These are phyloP conservation scores for Bos javanicus DNA, from an alignment of 2,113 vertebrate species.

Conservation along the genomic window DNA sequence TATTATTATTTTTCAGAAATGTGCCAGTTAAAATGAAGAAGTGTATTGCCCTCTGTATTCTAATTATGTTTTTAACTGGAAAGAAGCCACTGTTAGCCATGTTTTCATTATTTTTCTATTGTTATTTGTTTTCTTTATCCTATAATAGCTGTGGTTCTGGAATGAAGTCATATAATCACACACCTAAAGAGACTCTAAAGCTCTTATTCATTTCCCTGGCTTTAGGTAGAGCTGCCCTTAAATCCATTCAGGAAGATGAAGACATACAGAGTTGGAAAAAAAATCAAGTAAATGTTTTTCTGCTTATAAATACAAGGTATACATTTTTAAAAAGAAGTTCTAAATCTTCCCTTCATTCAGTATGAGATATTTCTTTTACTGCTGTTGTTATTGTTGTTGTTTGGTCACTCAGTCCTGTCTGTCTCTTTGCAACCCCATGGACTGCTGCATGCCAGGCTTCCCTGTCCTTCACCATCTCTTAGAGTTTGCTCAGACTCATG, in stretches of 20 bases:
- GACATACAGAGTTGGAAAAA: not conserved
- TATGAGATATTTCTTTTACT: not conserved
- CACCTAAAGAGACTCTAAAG: not conserved
- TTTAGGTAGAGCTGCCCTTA: not conserved
- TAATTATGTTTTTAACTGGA: conserved; percentile 42
- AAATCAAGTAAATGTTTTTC: not conserved
- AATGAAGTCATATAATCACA: not conserved
- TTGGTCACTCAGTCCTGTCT: not conserved
- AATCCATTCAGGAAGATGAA: not conserved
- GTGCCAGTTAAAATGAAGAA: conserved; percentile 34
- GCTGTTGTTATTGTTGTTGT: not conserved
- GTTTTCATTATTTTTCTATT: conserved; percentile 10
- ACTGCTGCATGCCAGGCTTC: not conserved
- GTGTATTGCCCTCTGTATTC: not conserved
- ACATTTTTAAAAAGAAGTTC: not conserved
- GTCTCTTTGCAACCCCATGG: not conserved
- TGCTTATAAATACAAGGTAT: not conserved
- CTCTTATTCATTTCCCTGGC: not conserved
- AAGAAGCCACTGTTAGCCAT: not conserved
- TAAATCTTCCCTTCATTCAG: not conserved
- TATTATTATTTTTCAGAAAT: not conserved
- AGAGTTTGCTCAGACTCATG: not conserved
- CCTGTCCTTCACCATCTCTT: not conserved
- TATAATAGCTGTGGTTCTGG: conserved; percentile 22
- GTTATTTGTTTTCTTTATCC: conserved; percentile 46